phyloP scores from a whole-genome alignment of 2,888 invertebrate genomes.

The Proisotoma minuta region DNA sequence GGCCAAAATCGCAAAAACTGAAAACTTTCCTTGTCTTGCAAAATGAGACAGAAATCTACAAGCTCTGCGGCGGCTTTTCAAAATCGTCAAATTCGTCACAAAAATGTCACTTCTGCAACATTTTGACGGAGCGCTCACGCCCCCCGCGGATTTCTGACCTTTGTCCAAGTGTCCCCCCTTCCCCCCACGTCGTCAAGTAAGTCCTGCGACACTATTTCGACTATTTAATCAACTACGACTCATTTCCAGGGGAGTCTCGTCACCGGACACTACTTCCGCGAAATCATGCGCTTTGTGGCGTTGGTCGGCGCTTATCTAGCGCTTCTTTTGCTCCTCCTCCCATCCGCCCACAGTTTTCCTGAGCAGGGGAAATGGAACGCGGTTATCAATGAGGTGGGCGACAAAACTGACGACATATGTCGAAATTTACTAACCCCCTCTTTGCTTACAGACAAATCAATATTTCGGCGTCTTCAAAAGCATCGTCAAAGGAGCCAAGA shows the following conservation, averaged over 20 bases:
- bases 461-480: conserved; percentile 55
- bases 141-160: too few relatives aligned
- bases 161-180: too few relatives aligned
- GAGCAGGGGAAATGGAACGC: conserved; percentile 62
- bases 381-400: conserved; percentile 56
- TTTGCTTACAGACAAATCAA: conserved; percentile 34
- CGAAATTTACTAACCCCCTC: conserved; percentile 43
- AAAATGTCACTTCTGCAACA: background rate
- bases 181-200: too few relatives aligned
- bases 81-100: background rate
- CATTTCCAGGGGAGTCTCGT: background rate
- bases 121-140: background rate
- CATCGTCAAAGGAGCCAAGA: conserved; percentile 66
- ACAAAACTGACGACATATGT: background rate
- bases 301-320: too few relatives aligned
- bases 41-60: too few relatives aligned
- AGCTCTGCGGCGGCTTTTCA: background rate
- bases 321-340: too few relatives aligned
- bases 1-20: too few relatives aligned
- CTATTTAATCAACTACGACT: background rate
- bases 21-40: too few relatives aligned
- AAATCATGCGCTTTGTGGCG: too few relatives aligned
- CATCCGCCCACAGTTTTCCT: too few relatives aligned
- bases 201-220: too few relatives aligned
- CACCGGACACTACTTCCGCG: too few relatives aligned